These are phyloP conservation scores for Drosophila arizonae DNA, from an alignment of 1,140 invertebrate species.

Conservation along the genomic window DNA sequence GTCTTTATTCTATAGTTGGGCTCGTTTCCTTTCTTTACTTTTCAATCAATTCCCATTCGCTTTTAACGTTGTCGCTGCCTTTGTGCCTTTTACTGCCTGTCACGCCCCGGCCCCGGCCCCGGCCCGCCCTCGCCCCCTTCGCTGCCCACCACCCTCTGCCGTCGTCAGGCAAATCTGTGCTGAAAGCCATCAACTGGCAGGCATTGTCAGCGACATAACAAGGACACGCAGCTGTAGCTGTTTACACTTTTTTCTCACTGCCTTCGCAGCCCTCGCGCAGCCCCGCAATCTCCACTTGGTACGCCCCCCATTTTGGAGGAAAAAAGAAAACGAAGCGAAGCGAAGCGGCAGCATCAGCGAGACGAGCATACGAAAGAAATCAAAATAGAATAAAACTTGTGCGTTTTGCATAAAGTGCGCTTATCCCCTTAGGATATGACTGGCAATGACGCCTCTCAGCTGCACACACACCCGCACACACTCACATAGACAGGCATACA, in stretches of 20 bases:
- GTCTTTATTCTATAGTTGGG: constrained; percentile 68
- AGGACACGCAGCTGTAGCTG: constrained; percentile 66
- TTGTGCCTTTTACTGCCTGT: constrained; percentile 67
- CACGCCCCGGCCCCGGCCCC: neutral
- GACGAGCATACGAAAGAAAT: constrained; percentile 32
- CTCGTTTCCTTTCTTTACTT: constrained; percentile 51
- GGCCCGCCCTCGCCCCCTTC: neutral
- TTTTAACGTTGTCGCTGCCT: constrained; percentile 69
- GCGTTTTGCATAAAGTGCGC: constrained; percentile 79
- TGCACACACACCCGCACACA: constrained; percentile 1
- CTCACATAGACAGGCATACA: neutral
- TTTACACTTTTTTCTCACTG: constrained; percentile 61
- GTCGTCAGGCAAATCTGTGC: constrained; percentile 56
- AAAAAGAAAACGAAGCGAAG: neutral
- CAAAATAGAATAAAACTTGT: constrained; percentile 65
- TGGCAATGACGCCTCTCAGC: constrained; percentile 65
- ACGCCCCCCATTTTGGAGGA: neutral
- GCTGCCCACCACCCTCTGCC: constrained; percentile 8
- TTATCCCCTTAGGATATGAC: constrained; percentile 78
- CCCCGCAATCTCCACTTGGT: neutral
- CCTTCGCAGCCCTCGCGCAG: neutral
- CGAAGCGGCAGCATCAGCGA: neutral
- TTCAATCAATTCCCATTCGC: constrained; percentile 77
- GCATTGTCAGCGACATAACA: constrained; percentile 76
- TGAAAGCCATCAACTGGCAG: constrained; percentile 75